Evolutionary conservation across 53 echinoderm and acorn worm species (phyloP).

Genomic region (Zoroaster sp.): DNA sequence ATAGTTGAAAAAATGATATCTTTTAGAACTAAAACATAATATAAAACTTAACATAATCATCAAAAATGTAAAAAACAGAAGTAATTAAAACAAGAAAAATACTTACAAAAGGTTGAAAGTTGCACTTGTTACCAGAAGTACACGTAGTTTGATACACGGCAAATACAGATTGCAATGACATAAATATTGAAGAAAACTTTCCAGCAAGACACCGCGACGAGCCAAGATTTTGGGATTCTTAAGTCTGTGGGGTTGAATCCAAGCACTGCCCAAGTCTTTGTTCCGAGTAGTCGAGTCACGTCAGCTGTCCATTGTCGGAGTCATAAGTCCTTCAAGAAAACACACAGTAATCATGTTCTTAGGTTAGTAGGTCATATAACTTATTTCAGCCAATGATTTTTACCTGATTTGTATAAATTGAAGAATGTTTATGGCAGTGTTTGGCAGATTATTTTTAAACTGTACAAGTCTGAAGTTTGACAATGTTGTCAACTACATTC

Average conservation of each 20-base stretch:
- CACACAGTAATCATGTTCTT: slow-evolving; percentile 1
- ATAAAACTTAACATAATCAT: neutral
- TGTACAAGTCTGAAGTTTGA: too few species aligned
- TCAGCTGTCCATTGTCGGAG: slow-evolving; percentile 18
- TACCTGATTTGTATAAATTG: neutral
- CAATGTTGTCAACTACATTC: too few species aligned
- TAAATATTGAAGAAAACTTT: neutral
- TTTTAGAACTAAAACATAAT: too few species aligned
- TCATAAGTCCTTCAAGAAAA: slow-evolving; percentile 46
- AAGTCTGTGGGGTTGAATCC: neutral
- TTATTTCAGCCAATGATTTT: neutral
- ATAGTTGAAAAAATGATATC: too few species aligned
- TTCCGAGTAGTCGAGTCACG: neutral
- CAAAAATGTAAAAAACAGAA: neutral
- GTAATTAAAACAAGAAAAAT: neutral
- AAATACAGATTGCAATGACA: neutral
- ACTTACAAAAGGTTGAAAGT: neutral
- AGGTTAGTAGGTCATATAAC: neutral
- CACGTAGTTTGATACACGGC: neutral
- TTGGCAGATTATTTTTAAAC: too few species aligned
- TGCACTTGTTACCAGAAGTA: neutral
- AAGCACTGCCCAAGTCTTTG: neutral
- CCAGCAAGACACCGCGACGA: neutral
- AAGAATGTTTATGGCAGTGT: too few species aligned
- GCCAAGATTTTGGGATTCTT: neutral